phyloP scores from a whole-genome alignment of 2,113 vertebrate species.

The Shinisaurus crocodilurus region DNA sequence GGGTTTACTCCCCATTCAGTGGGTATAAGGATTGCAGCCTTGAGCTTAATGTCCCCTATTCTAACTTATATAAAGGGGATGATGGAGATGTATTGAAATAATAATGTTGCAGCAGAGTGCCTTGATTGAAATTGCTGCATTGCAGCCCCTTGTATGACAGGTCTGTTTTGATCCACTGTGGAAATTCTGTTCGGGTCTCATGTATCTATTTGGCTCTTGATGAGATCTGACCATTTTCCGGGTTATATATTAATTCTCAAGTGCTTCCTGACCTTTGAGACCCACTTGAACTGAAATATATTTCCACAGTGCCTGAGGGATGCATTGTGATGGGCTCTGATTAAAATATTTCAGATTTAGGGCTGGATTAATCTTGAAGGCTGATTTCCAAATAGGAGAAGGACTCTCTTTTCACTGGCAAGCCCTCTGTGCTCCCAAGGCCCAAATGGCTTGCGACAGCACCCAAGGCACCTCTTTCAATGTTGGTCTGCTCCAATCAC shows the following conservation, averaged over 20 bases:
- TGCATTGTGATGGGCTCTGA: not conserved
- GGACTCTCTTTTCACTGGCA: not conserved
- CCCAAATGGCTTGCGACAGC: not conserved
- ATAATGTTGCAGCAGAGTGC: not conserved
- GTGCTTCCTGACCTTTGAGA: not conserved
- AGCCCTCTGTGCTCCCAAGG: not conserved
- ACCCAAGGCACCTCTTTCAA: not conserved
- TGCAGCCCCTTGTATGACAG: not conserved
- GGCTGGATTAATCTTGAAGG: not conserved
- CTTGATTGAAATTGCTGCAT: not conserved
- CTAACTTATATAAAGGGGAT: not conserved
- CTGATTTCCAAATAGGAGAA: not conserved
- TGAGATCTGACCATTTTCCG: not conserved
- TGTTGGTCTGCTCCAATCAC: not conserved
- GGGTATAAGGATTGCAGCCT: not conserved
- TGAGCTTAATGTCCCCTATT: not conserved
- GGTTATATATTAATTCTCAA: constrained; percentile 10
- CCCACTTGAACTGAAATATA: not conserved
- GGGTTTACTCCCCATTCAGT: too few relatives aligned
- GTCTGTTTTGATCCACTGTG: not conserved
- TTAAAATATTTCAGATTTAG: not conserved
- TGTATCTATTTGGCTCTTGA: not conserved
- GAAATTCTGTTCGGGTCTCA: not conserved
- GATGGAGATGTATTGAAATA: not conserved
- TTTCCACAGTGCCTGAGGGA: not conserved